phyloP scores from a whole-genome alignment of 2,888 invertebrate genomes.

The Stratiomys singularior region DNA sequence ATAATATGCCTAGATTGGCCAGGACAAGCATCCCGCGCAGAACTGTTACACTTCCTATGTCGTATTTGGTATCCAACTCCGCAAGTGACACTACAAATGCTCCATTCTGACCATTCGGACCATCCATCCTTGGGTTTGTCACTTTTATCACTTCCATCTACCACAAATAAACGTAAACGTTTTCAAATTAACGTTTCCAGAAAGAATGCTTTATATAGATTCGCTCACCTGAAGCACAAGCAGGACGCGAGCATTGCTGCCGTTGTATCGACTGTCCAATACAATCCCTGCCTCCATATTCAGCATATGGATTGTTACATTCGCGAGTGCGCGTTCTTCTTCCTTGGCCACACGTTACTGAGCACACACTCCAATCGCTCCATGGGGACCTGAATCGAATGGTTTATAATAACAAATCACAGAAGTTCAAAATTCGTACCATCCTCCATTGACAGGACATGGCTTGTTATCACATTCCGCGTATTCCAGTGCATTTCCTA shows the following conservation, averaged over 20 bases:
- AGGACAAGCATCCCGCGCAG: conserved; percentile 56
- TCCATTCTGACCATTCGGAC: conserved; percentile 61
- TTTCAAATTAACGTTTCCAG: too few relatives aligned
- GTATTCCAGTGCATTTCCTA: conserved; percentile 61
- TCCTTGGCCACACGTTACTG: conserved; percentile 25
- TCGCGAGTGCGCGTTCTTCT: neutral
- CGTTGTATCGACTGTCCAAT: neutral
- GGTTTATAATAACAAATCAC: neutral
- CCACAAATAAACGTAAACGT: too few relatives aligned
- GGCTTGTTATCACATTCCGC: conserved; percentile 62
- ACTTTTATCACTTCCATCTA: too few relatives aligned
- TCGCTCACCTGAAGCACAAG: neutral
- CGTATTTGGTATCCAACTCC: conserved; percentile 58
- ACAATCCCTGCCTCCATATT: neutral
- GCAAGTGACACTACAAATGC: conserved; percentile 60
- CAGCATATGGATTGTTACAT: conserved; percentile 20
- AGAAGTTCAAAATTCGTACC: conserved; percentile 53
- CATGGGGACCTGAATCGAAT: conserved; percentile 10
- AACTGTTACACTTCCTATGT: conserved; percentile 58
- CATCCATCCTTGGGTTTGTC: too few relatives aligned
- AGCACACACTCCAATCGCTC: conserved; percentile 16
- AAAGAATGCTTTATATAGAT: neutral
- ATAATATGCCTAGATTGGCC: too few relatives aligned
- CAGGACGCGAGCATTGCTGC: neutral
- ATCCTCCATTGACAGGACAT: conserved; percentile 65